phyloP scores from a whole-genome alignment of 2,113 vertebrate species.

The Nyctereutes procyonoides region DNA sequence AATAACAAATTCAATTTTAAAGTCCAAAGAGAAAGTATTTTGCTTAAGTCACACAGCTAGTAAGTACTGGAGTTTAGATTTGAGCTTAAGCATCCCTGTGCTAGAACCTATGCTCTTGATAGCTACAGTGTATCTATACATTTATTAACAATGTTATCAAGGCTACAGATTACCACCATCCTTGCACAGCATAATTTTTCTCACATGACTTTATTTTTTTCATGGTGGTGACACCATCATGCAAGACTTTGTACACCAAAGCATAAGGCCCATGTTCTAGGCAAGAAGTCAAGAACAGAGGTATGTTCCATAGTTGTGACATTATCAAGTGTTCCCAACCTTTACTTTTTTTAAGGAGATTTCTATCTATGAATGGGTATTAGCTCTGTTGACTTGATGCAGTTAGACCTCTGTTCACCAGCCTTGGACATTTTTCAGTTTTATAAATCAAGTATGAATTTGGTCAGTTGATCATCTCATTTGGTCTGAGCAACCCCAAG shows the following conservation, averaged over 20 bases:
- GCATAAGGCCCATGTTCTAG: not conserved
- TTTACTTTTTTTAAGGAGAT: not conserved
- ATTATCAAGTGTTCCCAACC: not conserved
- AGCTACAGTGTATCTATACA: not conserved
- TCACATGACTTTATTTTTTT: not conserved
- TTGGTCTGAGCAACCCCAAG: not conserved
- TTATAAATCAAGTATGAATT: not conserved
- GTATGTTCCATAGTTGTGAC: not conserved
- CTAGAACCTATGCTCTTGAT: not conserved
- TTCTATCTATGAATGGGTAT: not conserved
- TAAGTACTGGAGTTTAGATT: not conserved
- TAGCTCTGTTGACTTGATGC: not conserved
- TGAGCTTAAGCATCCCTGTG: not conserved
- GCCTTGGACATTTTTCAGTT: not conserved
- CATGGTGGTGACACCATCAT: not conserved
- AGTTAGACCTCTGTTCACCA: not conserved
- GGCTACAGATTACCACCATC: rapidly evolving
- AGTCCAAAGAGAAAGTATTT: not conserved
- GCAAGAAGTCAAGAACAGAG: not conserved
- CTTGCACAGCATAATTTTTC: not conserved
- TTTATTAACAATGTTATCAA: not conserved
- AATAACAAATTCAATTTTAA: not conserved
- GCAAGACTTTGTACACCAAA: not conserved
- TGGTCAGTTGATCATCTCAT: not conserved
- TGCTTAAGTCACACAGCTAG: not conserved